Evolutionary conservation across 2,888 invertebrate species (phyloP).

Genomic region (Operophtera brumata): DNA sequence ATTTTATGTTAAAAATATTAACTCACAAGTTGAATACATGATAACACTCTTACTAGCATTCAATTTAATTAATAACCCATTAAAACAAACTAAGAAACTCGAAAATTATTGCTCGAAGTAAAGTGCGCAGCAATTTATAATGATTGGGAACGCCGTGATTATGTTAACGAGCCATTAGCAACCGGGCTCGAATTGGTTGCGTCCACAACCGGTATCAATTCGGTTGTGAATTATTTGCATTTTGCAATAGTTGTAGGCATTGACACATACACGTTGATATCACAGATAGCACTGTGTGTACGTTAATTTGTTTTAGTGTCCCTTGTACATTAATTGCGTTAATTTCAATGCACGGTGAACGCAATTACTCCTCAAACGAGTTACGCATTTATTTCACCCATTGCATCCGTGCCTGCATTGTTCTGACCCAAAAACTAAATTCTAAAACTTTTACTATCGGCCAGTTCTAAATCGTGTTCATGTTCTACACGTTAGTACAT

Average conservation of each 20-base stretch:
- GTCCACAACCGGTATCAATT: slow-evolving; percentile 1
- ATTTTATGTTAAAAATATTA: too few species aligned
- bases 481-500: not conserved
- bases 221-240: not conserved
- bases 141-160: slow-evolving; percentile 21
- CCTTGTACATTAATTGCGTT: not conserved
- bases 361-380: not conserved
- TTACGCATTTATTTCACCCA: not conserved
- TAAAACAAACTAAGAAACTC: slow-evolving; percentile 18
- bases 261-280: not conserved
- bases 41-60: not conserved
- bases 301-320: not conserved
- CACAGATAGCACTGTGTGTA: not conserved
- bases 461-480: not conserved
- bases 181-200: slow-evolving; percentile 7
- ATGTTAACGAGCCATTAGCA: slow-evolving; percentile 24
- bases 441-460: too few species aligned
- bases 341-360: not conserved
- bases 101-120: slow-evolving; percentile 23
- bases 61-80: slow-evolving; percentile 1
- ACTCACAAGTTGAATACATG: too few species aligned
- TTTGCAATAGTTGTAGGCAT: slow-evolving; percentile 1
- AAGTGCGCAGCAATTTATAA: slow-evolving; percentile 28
- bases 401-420: not conserved
- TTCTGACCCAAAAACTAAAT: too few species aligned